phyloP scores from a whole-genome alignment of 2,888 invertebrate genomes.

The Gortyna flavago region DNA sequence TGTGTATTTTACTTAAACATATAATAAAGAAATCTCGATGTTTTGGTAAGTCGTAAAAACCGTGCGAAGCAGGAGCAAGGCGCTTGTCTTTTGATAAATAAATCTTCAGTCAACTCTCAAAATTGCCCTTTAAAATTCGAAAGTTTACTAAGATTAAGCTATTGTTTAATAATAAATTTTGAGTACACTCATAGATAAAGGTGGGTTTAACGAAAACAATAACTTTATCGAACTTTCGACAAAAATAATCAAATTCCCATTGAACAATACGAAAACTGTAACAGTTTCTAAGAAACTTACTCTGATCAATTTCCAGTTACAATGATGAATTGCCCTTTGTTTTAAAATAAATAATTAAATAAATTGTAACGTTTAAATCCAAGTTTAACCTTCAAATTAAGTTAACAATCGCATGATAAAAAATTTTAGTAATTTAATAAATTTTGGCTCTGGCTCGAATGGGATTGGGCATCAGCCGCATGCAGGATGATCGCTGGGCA shows the following conservation, averaged over 20 bases:
- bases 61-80: no score
- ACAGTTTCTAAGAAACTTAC: conserved; percentile 7
- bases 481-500: no score
- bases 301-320: background rate
- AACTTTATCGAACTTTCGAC: conserved; percentile 21
- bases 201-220: conserved; percentile 27
- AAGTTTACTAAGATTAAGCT: conserved; percentile 7
- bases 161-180: background rate
- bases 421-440: no score
- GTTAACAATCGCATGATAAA: no score
- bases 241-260: conserved; percentile 23
- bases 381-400: no score
- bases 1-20: no score
- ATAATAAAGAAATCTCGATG: no score
- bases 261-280: conserved; percentile 26
- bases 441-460: no score
- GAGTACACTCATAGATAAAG: background rate
- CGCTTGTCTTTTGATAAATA: background rate
- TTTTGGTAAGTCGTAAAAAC: no score
- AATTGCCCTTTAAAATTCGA: background rate
- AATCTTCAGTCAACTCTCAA: background rate
- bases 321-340: background rate
- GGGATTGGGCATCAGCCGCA: no score
- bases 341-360: conserved; percentile 3
- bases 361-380: no score